Base-by-base conservation (phyloP, 2,888 invertebrate genomes). In the Fissipunctia ypsillon region DNA sequence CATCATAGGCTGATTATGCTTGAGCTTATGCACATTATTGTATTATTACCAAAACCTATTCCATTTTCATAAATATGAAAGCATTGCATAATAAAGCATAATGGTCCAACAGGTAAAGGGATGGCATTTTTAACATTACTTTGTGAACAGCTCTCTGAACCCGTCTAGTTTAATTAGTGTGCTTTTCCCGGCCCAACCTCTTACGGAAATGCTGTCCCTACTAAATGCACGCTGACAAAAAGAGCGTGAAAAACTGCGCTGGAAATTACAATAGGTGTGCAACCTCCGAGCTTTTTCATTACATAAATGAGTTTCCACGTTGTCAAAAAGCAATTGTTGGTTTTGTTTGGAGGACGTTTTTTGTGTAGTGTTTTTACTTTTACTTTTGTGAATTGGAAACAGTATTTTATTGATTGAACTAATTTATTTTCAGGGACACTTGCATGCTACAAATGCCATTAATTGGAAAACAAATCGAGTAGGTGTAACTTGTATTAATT, bases 121-220 rank as follows among this genome's bases (percentile, higher is more conserved):
- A 50, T 54, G 60, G 22, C 50, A 31, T 77, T 80, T 81, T 61
- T 59, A 69, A 66, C 82, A 41, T 59, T 41, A 64, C 45, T 67
- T 70, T 67, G 31, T 80, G 66, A 61, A 77, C 65, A 71, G 64
- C 83, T 69, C 83, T 82, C 64, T 54, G 61, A 71, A 52, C 48
- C 31, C 31, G 68, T 78, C 78, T 61, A 80, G 82, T 78, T 82
- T 80, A 82, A 80, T 80, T 80, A 72, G 82, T 82, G 68, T 82
- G 65, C 78, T 80, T 82, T 81, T 63, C 64, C 65, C 81, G 41
- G 52, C n/a, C 10, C 57, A 60, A 57, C 9, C 68, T 67, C 68
- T 69, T 76, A 76, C 78, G 61, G 56, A 69, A 80, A 82, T 72
- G 61, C 65, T 80, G 57, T 63, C 56, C 14, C 48, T 64, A 68